These are phyloP conservation scores for Prietella phreatophila DNA, from an alignment of 2,113 vertebrate species.

Conservation along the genomic window DNA sequence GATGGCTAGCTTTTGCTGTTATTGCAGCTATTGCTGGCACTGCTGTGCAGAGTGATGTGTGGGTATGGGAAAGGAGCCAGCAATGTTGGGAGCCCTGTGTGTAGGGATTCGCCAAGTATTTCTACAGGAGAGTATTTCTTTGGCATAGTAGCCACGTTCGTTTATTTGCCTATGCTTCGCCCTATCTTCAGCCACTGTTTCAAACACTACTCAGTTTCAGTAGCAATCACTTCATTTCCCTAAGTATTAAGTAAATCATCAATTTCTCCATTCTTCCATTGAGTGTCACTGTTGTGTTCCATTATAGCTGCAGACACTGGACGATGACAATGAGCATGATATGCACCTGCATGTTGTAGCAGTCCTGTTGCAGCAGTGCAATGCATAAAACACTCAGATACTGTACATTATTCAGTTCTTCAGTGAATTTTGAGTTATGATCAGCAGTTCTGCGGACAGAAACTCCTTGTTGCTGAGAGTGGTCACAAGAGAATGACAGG, in stretches of 20 bases:
- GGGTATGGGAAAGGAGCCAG: background rate
- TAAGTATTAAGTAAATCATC: background rate
- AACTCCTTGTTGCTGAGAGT: background rate
- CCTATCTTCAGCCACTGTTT: background rate
- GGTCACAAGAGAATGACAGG: background rate
- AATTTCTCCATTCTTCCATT: background rate
- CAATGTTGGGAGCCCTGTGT: background rate
- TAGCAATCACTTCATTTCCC: background rate
- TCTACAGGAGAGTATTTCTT: background rate
- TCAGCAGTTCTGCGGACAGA: background rate
- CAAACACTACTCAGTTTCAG: background rate
- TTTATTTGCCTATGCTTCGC: background rate
- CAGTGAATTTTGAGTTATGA: background rate
- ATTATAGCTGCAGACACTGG: background rate
- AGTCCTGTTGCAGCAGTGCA: background rate
- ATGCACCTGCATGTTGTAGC: background rate
- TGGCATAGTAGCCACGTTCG: background rate
- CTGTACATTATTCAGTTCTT: background rate
- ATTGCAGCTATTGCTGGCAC: conserved; percentile 1
- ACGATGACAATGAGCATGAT: background rate
- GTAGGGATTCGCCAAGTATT: background rate
- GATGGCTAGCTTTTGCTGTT: conserved; percentile 12
- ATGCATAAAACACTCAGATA: background rate
- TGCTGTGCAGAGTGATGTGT: background rate
- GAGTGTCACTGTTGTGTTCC: background rate